Conservation (phyloP, 2,888 invertebrate species). For the Drosophila robusta region DNA sequence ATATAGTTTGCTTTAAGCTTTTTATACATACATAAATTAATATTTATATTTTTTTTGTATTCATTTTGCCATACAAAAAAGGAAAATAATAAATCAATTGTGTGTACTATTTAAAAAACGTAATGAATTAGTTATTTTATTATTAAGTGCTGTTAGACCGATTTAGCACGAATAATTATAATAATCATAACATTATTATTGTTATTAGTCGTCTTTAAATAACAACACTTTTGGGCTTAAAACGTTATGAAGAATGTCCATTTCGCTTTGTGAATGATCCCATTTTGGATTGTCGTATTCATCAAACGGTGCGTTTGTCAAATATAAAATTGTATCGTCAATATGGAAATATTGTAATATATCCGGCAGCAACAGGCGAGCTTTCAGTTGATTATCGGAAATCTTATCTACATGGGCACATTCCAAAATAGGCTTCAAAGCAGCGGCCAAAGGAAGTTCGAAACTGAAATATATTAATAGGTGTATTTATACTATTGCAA, state of each 20-base stretch:
- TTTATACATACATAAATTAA: constrained; percentile 75
- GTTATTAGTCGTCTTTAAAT: constrained; percentile 2
- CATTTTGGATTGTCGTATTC: constrained; percentile 9
- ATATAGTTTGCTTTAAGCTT: constrained; percentile 77
- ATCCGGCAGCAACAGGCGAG: constrained; percentile 3
- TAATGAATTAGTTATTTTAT: constrained; percentile 8
- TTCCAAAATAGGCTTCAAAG: neutral
- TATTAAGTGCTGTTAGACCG: no score
- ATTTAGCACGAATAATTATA: neutral
- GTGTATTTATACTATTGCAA: no score
- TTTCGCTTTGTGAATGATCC: neutral
- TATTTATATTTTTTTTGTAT: constrained; percentile 80
- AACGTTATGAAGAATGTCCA: neutral
- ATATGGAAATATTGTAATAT: neutral
- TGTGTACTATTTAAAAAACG: constrained; percentile 67
- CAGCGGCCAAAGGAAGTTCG: neutral
- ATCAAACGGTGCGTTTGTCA: constrained; percentile 24
- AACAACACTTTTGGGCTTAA: neutral
- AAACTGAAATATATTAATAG: neutral
- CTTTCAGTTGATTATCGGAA: neutral
- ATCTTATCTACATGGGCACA: neutral
- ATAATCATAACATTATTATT: constrained; percentile 6
- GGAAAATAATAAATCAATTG: constrained; percentile 75
- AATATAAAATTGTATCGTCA: neutral
- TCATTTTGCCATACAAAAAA: constrained; percentile 78